These are phyloP conservation scores for Mactra quadrangularis DNA, from an alignment of 1,140 invertebrate species.

Conservation along the genomic window DNA sequence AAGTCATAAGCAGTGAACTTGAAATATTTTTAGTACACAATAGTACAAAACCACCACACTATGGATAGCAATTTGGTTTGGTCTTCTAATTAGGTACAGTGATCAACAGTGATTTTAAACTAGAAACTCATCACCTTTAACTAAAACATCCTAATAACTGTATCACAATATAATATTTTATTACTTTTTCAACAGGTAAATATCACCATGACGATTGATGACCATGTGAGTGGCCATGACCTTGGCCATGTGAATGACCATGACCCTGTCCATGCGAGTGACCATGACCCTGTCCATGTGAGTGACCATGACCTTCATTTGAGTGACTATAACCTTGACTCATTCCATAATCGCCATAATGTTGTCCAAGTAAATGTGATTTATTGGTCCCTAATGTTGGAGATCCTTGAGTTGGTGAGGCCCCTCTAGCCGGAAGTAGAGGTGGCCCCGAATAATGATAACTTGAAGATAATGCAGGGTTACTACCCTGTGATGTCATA, in stretches of 20 bases:
- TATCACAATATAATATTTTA: too few relatives aligned
- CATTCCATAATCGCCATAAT: conserved; percentile 11
- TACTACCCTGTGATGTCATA: conserved; percentile 34
- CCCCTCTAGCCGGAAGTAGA: conserved; percentile 38
- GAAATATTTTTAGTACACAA: too few relatives aligned
- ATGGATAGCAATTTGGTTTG: too few relatives aligned
- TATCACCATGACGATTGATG: conserved; percentile 34
- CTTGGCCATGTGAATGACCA: conserved; percentile 59
- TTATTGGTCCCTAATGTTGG: background rate
- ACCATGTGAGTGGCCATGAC: conserved; percentile 56
- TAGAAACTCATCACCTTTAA: too few relatives aligned
- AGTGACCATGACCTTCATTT: conserved; percentile 58
- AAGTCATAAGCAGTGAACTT: too few relatives aligned
- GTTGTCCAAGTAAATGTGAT: background rate
- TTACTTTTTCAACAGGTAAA: too few relatives aligned
- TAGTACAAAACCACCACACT: too few relatives aligned
- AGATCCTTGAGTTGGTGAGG: conserved; percentile 59
- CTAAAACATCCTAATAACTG: too few relatives aligned
- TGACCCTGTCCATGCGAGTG: conserved; percentile 57
- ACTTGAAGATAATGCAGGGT: conserved; percentile 56
- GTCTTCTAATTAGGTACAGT: too few relatives aligned
- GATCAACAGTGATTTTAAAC: too few relatives aligned
- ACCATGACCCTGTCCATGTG: conserved; percentile 59
- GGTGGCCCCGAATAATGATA: conserved; percentile 52
- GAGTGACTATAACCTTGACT: conserved; percentile 59